Evolutionary conservation across 2,888 invertebrate species (phyloP), one percentile per base, ranked within the genome.

Genomic region (Dermolepida albohirtum): DNA sequence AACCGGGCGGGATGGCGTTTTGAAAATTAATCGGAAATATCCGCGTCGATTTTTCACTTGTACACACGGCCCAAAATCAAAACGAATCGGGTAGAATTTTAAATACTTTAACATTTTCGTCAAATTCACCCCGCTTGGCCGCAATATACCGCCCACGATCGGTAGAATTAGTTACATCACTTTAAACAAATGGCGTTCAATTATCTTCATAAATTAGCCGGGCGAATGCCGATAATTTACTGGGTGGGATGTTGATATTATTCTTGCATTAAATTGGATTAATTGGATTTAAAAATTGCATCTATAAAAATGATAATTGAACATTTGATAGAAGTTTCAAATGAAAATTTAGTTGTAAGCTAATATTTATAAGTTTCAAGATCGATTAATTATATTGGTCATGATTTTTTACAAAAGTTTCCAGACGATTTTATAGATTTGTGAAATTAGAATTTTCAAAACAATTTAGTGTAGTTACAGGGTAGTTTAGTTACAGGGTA

Each of bases 141-240:
- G 22, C 22, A 17, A 17, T 17, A 11, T 22, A 22, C 8, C 47
- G 29, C 17, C 29, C 34, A n/a, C 16, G 11, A 34, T 29, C 34
- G 59, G 47, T n/a, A 39, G 11, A 17, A 62, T 62, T 62, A 62
- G 59, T 62, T 62, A 62, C 59, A 47, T 62, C 59, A 44, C 59
- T 62, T 62, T 62, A 62, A 62, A 62, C 49, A 62, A 62, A 62
- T 62, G 47, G 47, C 59, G 43, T 62, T 34, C 59, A 62, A 62
- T 62, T 62, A 62, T 62, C 47, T 29, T 47, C 59, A 62, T 62
- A 62, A 62, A 62, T 62, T 62, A 62, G 59, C 47, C 47, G 47
- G 43, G 29, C 40, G 17, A 62, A 47, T 29, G 47, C 39, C 34
- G 47, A 55, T 55, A 55, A 55, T 55, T 62, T 34, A 40, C 54